Conservation (phyloP, 1,140 invertebrate genomes). For the Drosophila serrata region DNA sequence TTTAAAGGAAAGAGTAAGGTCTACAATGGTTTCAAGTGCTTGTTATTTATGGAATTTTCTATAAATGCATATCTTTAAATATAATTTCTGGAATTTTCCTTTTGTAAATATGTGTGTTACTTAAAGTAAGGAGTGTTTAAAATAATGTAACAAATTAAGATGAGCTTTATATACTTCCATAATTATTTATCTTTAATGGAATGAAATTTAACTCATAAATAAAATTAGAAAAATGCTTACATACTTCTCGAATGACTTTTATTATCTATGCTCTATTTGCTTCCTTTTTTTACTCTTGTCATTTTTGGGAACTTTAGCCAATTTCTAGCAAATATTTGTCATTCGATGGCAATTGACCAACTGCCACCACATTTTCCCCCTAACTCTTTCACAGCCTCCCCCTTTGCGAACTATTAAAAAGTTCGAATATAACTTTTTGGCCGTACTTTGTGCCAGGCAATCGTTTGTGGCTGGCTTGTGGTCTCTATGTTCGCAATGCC, state of each 20-base stretch:
- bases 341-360: slow-evolving; percentile 12
- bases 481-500: slow-evolving; percentile 1
- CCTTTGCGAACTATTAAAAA: slow-evolving; percentile 34
- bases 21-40: neutral
- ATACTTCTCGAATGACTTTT: neutral
- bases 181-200: neutral
- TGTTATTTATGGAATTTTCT: neutral
- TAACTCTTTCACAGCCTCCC: neutral
- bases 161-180: too few relatives aligned
- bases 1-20: neutral
- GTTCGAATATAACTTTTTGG: slow-evolving; percentile 38
- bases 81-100: neutral
- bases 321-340: slow-evolving; percentile 17
- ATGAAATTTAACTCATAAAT: neutral
- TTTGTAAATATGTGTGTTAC: neutral
- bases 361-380: neutral
- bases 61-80: neutral
- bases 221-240: neutral
- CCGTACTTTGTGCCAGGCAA: slow-evolving; percentile 32
- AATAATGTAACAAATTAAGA: too few relatives aligned
- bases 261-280: neutral
- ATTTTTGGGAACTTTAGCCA: neutral
- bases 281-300: neutral
- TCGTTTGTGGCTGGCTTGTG: slow-evolving; percentile 29
- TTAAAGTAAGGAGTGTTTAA: neutral